Base-by-base conservation (phyloP, 1,140 invertebrate species). In the Tetragonula clypearis region DNA sequence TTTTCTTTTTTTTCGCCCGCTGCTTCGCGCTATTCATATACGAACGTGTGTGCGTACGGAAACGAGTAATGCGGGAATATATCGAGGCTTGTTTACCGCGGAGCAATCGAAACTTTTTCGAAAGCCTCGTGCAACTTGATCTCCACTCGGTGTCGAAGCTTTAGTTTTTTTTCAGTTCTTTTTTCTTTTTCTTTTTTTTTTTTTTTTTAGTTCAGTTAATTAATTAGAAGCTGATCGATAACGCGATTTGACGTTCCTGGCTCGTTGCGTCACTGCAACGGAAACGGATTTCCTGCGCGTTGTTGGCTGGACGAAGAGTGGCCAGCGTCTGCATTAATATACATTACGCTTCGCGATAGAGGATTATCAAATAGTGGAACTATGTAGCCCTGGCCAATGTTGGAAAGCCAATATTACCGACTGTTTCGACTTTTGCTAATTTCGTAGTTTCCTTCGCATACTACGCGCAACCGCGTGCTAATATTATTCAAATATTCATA, bases 401-500 rank as follows among this genome's bases (percentile, higher is more conserved):
- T 30, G 35, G 26, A 35, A 55, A 15, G 17, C 15, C 49, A 8
- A 23, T 71, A n/a, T 11, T 58, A 15, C 41, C 23, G 12, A n/a
- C n/a, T 21, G 15, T 66, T 56, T 26, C 35, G 30, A 30, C 41
- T 58, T 23, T 49, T n/a, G 79, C 68, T 72, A 26, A 81, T 81
- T 60, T 56, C 19, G 41, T 49, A 23, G 23, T 21, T 49, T 72
- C 55, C 23, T 79, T 55, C 19, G 15, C 19, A 66, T 66, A 53
- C 41, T 30, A 30, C 5, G 66, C 30, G 14, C n/a, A 71, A 58
- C 5, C 68, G 30, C 41, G 41, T 8, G 41, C 30, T 17, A 41
- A 60, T 81, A 60, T 72, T 81, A 72, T 58, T 55, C 53, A 72
- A 72, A 72, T 17, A 72, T 81, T 53, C 53, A 9, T n/a, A 26